Evolutionary conservation across 2,888 invertebrate species (phyloP).

Genomic region (Rhodophaea formosa): DNA sequence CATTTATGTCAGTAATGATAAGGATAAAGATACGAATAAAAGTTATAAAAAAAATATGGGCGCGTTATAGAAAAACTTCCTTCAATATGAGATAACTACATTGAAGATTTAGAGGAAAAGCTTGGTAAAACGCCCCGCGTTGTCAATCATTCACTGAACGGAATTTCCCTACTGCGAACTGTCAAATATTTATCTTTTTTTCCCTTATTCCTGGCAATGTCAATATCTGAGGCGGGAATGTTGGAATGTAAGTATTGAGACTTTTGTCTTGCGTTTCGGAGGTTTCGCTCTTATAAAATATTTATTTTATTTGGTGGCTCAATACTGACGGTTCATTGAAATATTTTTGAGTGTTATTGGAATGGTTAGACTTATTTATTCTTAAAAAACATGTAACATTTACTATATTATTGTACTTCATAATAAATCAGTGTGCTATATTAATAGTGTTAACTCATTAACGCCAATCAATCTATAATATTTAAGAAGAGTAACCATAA

Average conservation of each 20-base stretch:
- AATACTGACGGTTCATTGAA: neutral
- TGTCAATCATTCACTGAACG: slow-evolving; percentile 56
- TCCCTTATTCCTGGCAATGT: slow-evolving; percentile 54
- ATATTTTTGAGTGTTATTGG: neutral
- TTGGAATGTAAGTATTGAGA: slow-evolving; percentile 56
- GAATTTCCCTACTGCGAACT: slow-evolving; percentile 54
- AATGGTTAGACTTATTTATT: neutral
- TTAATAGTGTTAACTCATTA: no score
- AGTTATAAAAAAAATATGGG: slow-evolving; percentile 32
- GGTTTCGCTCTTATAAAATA: slow-evolving; percentile 51
- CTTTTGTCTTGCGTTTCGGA: slow-evolving; percentile 49
- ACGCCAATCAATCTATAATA: no score
- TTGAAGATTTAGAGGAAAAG: slow-evolving; percentile 43
- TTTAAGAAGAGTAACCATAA: no score
- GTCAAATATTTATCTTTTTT: slow-evolving; percentile 62
- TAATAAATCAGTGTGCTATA: no score
- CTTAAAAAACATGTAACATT: no score
- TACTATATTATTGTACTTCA: no score
- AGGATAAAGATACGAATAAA: slow-evolving; percentile 26
- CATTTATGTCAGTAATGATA: slow-evolving; percentile 21
- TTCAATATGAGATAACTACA: slow-evolving; percentile 39
- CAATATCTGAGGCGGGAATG: slow-evolving; percentile 55
- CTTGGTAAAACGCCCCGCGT: slow-evolving; percentile 44
- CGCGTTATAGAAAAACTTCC: slow-evolving; percentile 34
- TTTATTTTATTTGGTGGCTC: slow-evolving; percentile 34